These are phyloP conservation scores for Botia kubotai DNA, from an alignment of 2,797 vertebrate species.

Conservation along the genomic window DNA sequence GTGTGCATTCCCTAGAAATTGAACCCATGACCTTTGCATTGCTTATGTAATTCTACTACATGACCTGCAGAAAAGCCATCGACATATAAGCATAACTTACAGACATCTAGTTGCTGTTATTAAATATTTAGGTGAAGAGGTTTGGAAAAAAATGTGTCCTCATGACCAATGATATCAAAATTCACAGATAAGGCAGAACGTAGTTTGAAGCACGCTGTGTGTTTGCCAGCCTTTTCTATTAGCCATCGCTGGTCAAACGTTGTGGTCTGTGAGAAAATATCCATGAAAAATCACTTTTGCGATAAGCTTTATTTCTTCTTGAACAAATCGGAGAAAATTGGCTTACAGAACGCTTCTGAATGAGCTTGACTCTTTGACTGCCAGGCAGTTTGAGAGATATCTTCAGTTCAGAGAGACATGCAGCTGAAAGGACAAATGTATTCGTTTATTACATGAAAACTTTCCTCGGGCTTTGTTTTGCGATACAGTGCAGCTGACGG, in stretches of 20 bases:
- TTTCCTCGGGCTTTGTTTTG: neutral
- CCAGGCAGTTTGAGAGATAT: conserved; percentile 68
- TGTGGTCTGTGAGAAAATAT: conserved; percentile 59
- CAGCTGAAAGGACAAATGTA: conserved; percentile 34
- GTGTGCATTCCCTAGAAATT: neutral
- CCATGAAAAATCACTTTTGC: conserved; percentile 73
- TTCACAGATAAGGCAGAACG: neutral
- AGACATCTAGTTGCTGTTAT: neutral
- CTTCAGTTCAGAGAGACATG: conserved; percentile 52
- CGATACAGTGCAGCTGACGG: neutral
- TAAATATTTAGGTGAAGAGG: too few relatives aligned
- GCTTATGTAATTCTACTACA: neutral
- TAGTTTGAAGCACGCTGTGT: conserved; percentile 1
- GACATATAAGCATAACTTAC: neutral
- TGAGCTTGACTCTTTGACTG: conserved; percentile 69
- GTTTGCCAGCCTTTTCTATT: conserved; percentile 21
- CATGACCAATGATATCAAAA: neutral
- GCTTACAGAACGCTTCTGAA: conserved; percentile 73
- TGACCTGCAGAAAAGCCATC: neutral
- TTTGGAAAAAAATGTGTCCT: neutral
- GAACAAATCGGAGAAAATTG: conserved; percentile 71
- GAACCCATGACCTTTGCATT: neutral
- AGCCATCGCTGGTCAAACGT: conserved; percentile 35
- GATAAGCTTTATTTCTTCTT: conserved; percentile 63
- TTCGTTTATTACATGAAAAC: neutral